Conservation (phyloP, 2,797 vertebrate species). For the Pangasius mekongensis region DNA sequence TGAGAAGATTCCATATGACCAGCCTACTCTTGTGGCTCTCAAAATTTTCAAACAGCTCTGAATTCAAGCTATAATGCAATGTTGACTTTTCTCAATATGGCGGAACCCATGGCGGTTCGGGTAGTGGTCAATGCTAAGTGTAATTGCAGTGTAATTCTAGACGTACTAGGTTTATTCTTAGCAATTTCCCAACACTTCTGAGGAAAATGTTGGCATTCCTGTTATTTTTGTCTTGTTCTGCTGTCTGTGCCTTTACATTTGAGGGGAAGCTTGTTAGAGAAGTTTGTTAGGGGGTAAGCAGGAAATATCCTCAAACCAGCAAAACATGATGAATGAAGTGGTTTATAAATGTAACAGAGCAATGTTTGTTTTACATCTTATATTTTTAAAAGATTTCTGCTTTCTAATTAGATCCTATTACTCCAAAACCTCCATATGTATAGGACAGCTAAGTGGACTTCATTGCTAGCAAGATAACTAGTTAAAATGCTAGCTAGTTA, state of each 20-base stretch:
- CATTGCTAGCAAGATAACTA: background rate
- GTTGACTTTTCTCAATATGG: background rate
- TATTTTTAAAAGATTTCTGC: background rate
- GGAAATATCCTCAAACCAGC: background rate
- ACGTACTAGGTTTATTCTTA: background rate
- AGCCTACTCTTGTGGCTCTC: background rate
- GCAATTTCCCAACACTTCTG: background rate
- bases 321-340: background rate
- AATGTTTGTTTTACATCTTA: background rate
- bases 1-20: background rate
- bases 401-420: background rate
- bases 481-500: background rate
- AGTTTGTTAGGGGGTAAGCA: background rate
- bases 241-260: background rate
- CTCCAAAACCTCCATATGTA: background rate
- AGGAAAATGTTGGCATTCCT: background rate
- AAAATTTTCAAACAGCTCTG: background rate
- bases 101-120: background rate
- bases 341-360: background rate
- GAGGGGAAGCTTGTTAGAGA: background rate
- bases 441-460: background rate
- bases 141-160: slow-evolving; percentile 11
- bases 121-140: background rate
- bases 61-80: slow-evolving; percentile 5
- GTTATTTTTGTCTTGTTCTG: background rate